Evolutionary conservation across 2,888 invertebrate genomes (phyloP).

Genomic region (Nomada ruficornis): DNA sequence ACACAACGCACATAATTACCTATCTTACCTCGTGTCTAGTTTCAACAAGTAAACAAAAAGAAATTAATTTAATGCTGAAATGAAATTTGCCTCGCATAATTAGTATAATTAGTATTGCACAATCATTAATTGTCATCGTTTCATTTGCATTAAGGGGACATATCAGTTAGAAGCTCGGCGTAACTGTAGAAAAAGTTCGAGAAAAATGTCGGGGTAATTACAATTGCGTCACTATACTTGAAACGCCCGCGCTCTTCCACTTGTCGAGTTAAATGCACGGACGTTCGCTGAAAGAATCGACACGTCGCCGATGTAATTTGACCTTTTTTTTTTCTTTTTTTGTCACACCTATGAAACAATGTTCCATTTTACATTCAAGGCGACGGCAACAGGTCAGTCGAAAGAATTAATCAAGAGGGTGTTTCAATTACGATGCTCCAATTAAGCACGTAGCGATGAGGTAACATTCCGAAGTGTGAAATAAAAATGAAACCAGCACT

Average conservation of each 20-base stretch:
- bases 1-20: not conserved
- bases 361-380: constrained; percentile 11
- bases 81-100: too few species aligned
- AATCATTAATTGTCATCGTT: too few species aligned
- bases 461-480: constrained; percentile 11
- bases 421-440: constrained; percentile 27
- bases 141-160: not conserved
- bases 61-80: too few species aligned
- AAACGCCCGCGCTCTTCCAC: constrained; percentile 23
- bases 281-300: not conserved
- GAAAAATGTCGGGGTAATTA: not conserved
- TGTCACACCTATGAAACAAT: constrained; percentile 8
- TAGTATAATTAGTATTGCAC: too few species aligned
- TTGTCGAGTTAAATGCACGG: not conserved
- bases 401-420: constrained; percentile 18
- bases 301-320: constrained; percentile 8
- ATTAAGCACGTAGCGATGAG: constrained; percentile 11
- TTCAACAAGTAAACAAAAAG: too few species aligned
- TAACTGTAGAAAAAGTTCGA: not conserved
- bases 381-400: constrained; percentile 5
- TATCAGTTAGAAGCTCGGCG: not conserved
- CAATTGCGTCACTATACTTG: constrained; percentile 7
- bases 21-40: not conserved
- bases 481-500: not conserved
- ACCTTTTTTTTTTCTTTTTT: constrained; percentile 23